These are phyloP conservation scores for Drosophila kanapiae DNA, from an alignment of 1,140 invertebrate species.

Conservation along the genomic window DNA sequence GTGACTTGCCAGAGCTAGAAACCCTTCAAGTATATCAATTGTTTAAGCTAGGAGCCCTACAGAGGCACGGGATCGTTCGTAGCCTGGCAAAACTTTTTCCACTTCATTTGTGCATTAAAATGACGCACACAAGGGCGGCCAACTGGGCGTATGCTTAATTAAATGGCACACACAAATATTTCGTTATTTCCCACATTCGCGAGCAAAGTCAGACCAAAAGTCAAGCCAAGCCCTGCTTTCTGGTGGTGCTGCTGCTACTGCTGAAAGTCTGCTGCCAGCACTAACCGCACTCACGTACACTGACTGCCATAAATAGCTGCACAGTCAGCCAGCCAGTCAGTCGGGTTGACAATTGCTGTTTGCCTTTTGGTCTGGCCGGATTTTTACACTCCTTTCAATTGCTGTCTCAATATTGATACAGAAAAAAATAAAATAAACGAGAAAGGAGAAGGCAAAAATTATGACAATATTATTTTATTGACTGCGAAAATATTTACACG, in stretches of 20 bases:
- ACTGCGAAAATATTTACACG: conserved; percentile 83
- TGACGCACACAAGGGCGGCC: conserved; percentile 26
- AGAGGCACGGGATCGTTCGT: not conserved
- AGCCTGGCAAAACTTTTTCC: conserved; percentile 55
- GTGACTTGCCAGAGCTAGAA: not conserved
- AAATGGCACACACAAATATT: conserved; percentile 38
- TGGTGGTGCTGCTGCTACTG: too few species aligned
- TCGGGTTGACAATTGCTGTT: conserved; percentile 51
- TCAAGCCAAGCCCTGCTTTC: conserved; percentile 26
- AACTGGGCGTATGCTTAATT: conserved; percentile 61
- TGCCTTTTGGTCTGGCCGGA: conserved; percentile 64
- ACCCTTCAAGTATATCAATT: conserved; percentile 63
- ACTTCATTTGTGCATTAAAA: conserved; percentile 68
- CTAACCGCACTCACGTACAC: conserved; percentile 61
- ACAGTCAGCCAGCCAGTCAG: conserved; percentile 20
- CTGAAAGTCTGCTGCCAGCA: conserved; percentile 54
- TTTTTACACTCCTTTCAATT: conserved; percentile 78
- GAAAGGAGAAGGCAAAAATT: conserved; percentile 52
- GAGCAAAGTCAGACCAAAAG: conserved; percentile 28
- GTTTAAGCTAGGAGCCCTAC: conserved; percentile 56
- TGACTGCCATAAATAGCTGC: conserved; percentile 55
- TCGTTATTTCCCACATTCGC: conserved; percentile 13
- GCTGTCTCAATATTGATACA: conserved; percentile 74
- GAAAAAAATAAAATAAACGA: conserved; percentile 14
- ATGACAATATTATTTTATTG: conserved; percentile 84